Base-by-base conservation (phyloP, 2,888 invertebrate genomes). In the Eupithecia subumbrata region DNA sequence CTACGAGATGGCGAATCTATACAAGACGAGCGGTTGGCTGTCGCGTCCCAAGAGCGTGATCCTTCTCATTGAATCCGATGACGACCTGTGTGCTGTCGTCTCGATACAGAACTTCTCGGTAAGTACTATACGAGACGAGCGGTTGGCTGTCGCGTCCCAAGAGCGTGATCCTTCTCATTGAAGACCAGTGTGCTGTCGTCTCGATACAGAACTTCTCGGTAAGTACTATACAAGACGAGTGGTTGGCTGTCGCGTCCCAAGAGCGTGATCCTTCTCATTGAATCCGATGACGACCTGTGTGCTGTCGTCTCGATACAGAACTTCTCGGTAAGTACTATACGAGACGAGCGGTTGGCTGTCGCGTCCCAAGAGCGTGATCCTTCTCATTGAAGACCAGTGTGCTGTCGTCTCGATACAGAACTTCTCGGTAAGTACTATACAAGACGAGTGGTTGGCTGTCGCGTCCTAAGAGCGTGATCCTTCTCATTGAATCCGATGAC, bases 401-500 rank as follows among this genome's bases (percentile, higher is more conserved):
- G 96, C 97, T 90, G 96, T 97, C 0, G 96, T 98, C 0, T 98
- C 98, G 0, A 96, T 98, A 82, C 98, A 98, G 89, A 96, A 97
- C 84, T 96, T 96, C 80, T 95, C 96, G 84, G 40, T 40, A 8
- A 40, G 40, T 40, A 40, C 25, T 85, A 30, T 83, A 82, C 7
- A 81, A 80, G 45, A 45, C 45, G 45, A 45, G 45, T 12, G 93
- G 69, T 94, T 45, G 45, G 45, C 45, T 45, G 45, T 45, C 45
- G 45, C 45, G 45, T 45, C 45, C 45, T 5, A 45, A 45, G 45
- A 45, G 92, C 71, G 96, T 97, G 0, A 92, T 97, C 4, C 92
- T 97, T 30, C 30, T 30, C 30, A 30, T 30, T 30, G 30, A 30
- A 30, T 30, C 30, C 2, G 30, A 30, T 30, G 30, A 2, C 30